These are phyloP conservation scores for Mormyrus proboscirostris DNA, from an alignment of 2,797 vertebrate species.

Conservation along the genomic window DNA sequence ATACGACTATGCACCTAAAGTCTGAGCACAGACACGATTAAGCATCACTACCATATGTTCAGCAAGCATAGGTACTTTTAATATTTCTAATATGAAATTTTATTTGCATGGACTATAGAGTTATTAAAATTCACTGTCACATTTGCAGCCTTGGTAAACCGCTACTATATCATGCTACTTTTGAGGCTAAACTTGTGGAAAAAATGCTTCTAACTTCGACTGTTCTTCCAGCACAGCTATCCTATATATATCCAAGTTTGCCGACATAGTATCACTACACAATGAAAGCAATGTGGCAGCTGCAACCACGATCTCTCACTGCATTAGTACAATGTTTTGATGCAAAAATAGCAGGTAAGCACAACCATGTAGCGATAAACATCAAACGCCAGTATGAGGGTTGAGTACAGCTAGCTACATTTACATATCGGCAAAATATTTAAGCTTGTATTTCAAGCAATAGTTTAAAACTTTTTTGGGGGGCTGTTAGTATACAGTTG, in stretches of 20 bases:
- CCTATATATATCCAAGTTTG: constrained; percentile 34
- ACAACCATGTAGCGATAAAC: constrained; percentile 13
- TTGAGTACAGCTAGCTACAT: background rate
- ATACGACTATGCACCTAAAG: constrained; percentile 21
- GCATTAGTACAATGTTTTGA: constrained; percentile 27
- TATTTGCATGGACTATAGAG: constrained; percentile 16
- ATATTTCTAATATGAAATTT: constrained; percentile 16
- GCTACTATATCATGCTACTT: constrained; percentile 19
- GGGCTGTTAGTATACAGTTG: background rate
- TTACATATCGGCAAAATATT: constrained; percentile 1
- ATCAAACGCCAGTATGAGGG: background rate
- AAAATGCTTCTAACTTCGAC: background rate
- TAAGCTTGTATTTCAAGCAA: constrained; percentile 9
- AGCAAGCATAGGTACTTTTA: constrained; percentile 25
- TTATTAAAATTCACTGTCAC: constrained; percentile 20
- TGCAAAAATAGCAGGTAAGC: constrained; percentile 11
- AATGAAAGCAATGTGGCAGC: constrained; percentile 25
- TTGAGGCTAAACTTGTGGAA: constrained; percentile 2
- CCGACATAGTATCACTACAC: constrained; percentile 44
- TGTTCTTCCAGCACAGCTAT: background rate
- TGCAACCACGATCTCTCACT: constrained; percentile 20
- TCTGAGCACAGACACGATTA: constrained; percentile 14
- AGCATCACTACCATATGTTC: constrained; percentile 21
- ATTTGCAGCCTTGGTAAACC: constrained; percentile 20
- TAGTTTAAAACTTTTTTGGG: background rate